Evolutionary conservation across 2,113 vertebrate species (phyloP).

Genomic region (Siphamia tubifer): DNA sequence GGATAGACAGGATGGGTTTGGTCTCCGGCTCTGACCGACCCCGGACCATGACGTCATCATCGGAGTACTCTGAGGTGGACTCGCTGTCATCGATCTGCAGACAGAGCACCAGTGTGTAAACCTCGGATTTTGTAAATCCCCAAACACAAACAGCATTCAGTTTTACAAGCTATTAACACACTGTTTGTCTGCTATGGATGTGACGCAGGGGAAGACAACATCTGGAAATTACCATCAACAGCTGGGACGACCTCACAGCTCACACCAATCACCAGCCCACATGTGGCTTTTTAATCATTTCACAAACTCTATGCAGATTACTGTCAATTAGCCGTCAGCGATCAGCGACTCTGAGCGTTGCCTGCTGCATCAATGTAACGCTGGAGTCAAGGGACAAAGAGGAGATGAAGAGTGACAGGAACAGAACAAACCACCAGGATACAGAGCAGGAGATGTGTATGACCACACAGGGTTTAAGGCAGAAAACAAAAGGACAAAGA

Average conservation of each 20-base stretch:
- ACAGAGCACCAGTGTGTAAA: neutral
- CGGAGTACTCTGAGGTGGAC: slow-evolving; percentile 86
- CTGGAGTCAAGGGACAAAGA: neutral
- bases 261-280: neutral
- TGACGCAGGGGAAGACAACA: slow-evolving; percentile 18
- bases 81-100: slow-evolving; percentile 80
- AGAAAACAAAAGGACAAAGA: too few relatives aligned
- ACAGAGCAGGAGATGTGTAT: too few relatives aligned
- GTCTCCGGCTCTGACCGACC: slow-evolving; percentile 86
- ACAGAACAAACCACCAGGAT: neutral
- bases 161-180: slow-evolving; percentile 29
- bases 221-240: slow-evolving; percentile 54
- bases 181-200: slow-evolving; percentile 6
- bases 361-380: neutral
- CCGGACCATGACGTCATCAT: slow-evolving; percentile 81
- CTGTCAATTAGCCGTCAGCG: slow-evolving; percentile 6
- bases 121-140: slow-evolving; percentile 1
- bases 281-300: neutral
- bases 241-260: slow-evolving; percentile 17
- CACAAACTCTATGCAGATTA: slow-evolving; percentile 20
- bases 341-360: neutral
- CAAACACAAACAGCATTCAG: slow-evolving; percentile 12
- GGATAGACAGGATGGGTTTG: slow-evolving; percentile 90
- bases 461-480: too few relatives aligned
- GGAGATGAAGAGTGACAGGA: slow-evolving; percentile 4